Base-by-base conservation (phyloP, 2,888 invertebrate species). In the Cepaea hortensis region DNA sequence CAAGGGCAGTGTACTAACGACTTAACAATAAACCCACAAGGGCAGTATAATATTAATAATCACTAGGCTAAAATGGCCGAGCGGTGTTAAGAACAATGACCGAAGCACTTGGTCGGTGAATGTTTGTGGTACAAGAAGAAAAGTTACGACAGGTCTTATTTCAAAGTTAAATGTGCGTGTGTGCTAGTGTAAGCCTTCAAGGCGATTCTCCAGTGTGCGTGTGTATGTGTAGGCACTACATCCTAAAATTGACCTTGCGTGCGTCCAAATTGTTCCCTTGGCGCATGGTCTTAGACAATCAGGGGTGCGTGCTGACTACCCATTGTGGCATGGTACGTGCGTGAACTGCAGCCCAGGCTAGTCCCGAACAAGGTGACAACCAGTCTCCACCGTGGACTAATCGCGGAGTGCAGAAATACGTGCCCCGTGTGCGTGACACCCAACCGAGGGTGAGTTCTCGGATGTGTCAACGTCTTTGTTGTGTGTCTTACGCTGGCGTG, bases 221-320 rank as follows among this genome's bases (percentile, higher is more conserved):
- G 86, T 82, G 82, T 82, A 77, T 82, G 76, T 86, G 81, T 81
- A 70, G 75, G 46, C 35, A 50, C 68, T 76, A 75, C 81, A 79
- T 75, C 82, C 82, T 68, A 82, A 86, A 86, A 86, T 86, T 86
- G 86, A 81, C 70, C 82, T 86, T 82, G 86, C 86, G 86, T 86
- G 86, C 81, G 86, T 82, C 61, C 23, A 82, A 86, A 81, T 82
- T 85, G 85, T 85, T 85, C 85, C 85, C 85, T 48, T 65, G 81
- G 65, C 81, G 23, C 85, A 62, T 20, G 77, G 76, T 86, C 68
- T 81, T 82, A 82, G 86, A 86, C 86, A 82, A 81, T 82, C 75
- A 82, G 18, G 75, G 82, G 77, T 82, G 82, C 86, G 86, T 86
- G 86, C 68, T 76, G 82, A 81, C 13, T 62, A 35, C 48, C 82